Evolutionary conservation across 2,797 vertebrate species (phyloP).

Genomic region (Capromys pilorides): DNA sequence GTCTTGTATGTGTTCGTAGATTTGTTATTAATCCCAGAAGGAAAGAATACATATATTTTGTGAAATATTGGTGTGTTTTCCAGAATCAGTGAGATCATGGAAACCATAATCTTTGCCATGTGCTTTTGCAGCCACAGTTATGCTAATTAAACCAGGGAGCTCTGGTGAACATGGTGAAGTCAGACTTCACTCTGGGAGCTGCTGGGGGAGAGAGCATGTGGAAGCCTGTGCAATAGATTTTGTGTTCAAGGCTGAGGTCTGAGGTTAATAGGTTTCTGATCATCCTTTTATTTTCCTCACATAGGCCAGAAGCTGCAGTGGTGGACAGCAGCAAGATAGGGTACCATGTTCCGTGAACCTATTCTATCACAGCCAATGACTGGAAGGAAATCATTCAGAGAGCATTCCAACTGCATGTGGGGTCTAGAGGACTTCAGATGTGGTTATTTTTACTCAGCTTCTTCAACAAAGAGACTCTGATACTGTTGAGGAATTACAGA

Average conservation of each 20-base stretch:
- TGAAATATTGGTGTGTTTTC: constrained; percentile 69
- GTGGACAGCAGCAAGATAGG: constrained; percentile 63
- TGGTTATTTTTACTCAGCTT: constrained; percentile 76
- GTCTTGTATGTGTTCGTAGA: constrained; percentile 59
- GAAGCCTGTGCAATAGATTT: neutral
- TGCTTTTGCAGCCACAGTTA: constrained; percentile 64
- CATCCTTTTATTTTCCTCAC: constrained; percentile 70
- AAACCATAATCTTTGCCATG: constrained; percentile 64
- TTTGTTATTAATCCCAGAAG: constrained; percentile 61
- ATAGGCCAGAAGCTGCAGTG: constrained; percentile 69
- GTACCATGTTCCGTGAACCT: constrained; percentile 71
- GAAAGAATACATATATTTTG: constrained; percentile 67
- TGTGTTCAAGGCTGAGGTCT: constrained; percentile 68
- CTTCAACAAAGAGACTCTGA: constrained; percentile 64
- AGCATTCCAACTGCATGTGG: constrained; percentile 71
- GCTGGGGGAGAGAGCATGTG: constrained; percentile 46
- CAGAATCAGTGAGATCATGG: constrained; percentile 78
- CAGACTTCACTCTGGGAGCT: constrained; percentile 61
- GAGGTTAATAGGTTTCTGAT: constrained; percentile 64
- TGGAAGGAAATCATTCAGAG: constrained; percentile 62
- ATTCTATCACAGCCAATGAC: constrained; percentile 67
- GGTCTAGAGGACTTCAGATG: constrained; percentile 68
- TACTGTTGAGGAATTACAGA: constrained; percentile 67
- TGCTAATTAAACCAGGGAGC: constrained; percentile 75
- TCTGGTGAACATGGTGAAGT: constrained; percentile 53